These are phyloP conservation scores for Thermophis baileyi DNA, from an alignment of 2,113 vertebrate species.

Conservation along the genomic window DNA sequence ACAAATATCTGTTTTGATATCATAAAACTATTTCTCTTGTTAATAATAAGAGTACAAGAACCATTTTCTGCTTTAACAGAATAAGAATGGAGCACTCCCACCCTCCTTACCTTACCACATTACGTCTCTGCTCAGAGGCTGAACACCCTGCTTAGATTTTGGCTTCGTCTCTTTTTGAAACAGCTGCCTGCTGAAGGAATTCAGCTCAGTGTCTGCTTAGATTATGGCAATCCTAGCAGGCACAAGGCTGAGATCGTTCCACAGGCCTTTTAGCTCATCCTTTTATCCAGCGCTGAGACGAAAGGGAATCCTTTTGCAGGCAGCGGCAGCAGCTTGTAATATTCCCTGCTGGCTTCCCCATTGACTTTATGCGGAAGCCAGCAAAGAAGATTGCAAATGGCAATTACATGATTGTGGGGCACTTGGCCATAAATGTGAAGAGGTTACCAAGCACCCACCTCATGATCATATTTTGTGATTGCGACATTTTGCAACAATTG, in stretches of 20 bases:
- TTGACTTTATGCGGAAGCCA: background rate
- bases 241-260: background rate
- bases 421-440: too few species aligned
- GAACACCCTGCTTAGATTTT: background rate
- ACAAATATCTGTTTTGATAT: background rate
- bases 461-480: too few species aligned
- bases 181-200: background rate
- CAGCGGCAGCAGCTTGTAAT: background rate
- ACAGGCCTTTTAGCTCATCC: background rate
- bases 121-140: background rate
- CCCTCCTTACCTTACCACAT: background rate
- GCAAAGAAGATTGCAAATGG: background rate
- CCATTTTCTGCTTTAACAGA: background rate
- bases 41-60: background rate
- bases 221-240: background rate
- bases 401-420: background rate
- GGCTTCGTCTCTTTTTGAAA: background rate
- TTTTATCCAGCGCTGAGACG: background rate
- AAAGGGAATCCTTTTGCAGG: background rate
- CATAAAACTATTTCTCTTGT: background rate
- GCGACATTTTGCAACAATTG: too few species aligned
- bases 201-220: background rate
- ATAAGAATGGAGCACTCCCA: background rate
- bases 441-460: too few species aligned
- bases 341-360: background rate